A percentile compares a stretch with the other conserved stretches of the same genome.
Conservation (phyloP, 1,140 invertebrate species). For the Teleogryllus occipitalis region DNA sequence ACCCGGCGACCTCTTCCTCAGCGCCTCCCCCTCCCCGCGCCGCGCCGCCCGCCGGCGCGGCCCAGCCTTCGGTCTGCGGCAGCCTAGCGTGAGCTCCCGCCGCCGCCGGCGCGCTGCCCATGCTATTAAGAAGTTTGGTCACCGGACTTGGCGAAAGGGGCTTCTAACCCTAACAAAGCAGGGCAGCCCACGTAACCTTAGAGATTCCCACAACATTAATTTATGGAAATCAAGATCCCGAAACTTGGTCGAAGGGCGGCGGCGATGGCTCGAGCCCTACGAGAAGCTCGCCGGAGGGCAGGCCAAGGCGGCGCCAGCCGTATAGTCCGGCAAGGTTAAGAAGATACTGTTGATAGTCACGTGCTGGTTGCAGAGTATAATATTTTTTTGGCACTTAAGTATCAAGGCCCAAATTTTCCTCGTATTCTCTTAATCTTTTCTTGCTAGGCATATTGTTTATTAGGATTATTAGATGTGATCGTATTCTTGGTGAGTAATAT, state of each 20-base stretch:
- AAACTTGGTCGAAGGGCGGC: background rate
- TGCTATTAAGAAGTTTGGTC: constrained; percentile 4
- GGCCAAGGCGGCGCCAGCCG: background rate
- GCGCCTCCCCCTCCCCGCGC: no score
- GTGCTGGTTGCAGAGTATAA: no score
- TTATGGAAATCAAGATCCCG: constrained; percentile 4
- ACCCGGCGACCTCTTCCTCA: background rate
- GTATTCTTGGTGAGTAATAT: no score
- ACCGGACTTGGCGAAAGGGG: constrained; percentile 2
- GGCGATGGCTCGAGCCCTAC: background rate
- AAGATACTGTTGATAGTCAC: no score
- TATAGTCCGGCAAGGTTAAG: background rate
- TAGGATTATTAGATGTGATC: no score
- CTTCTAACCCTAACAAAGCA: constrained; percentile 4
- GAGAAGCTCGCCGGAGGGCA: background rate
- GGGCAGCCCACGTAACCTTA: constrained; percentile 2
- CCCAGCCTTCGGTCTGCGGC: background rate
- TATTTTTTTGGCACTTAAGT: no score
- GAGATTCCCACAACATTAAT: constrained; percentile 1
- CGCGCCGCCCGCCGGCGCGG: no score
- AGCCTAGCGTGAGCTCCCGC: background rate
- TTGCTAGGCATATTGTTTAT: no score
- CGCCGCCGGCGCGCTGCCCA: background rate
- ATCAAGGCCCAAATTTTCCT: no score
- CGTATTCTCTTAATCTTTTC: no score